Evolutionary conservation across 2,888 invertebrate species (phyloP).

Genomic region (Laspeyria flexula): DNA sequence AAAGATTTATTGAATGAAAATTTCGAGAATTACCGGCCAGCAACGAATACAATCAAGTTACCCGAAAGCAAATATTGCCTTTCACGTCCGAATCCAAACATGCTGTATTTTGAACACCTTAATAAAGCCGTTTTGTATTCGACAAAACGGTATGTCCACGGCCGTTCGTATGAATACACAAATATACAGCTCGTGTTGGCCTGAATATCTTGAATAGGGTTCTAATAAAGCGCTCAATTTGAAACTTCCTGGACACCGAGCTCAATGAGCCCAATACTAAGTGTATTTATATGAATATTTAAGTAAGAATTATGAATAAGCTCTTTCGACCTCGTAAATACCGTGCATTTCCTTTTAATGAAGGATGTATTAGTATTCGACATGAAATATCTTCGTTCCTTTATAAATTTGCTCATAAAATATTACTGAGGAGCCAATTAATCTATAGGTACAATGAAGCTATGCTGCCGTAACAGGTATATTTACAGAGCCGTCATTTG

Average conservation of each 20-base stretch:
- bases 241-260: slow-evolving; percentile 13
- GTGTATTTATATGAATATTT: slow-evolving; percentile 18
- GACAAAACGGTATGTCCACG: not conserved
- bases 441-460: too few species aligned
- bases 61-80: not conserved
- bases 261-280: too few species aligned
- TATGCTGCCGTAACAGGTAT: too few species aligned
- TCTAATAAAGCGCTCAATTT: slow-evolving; percentile 14
- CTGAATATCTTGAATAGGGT: slow-evolving; percentile 10
- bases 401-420: too few species aligned
- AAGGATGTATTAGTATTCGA: not conserved
- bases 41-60: not conserved
- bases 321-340: slow-evolving; percentile 4
- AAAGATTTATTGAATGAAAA: not conserved
- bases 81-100: not conserved
- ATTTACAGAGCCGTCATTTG: too few species aligned
- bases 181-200: slow-evolving; percentile 2
- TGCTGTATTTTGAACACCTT: not conserved
- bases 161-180: slow-evolving; percentile 8
- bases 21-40: not conserved
- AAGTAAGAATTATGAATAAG: slow-evolving; percentile 10
- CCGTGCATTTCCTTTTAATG: not conserved
- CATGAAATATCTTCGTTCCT: not conserved
- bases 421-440: too few species aligned
- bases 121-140: slow-evolving; percentile 6